Conservation (phyloP, 2,113 vertebrate species). For the Brienomyrus longianalis region DNA sequence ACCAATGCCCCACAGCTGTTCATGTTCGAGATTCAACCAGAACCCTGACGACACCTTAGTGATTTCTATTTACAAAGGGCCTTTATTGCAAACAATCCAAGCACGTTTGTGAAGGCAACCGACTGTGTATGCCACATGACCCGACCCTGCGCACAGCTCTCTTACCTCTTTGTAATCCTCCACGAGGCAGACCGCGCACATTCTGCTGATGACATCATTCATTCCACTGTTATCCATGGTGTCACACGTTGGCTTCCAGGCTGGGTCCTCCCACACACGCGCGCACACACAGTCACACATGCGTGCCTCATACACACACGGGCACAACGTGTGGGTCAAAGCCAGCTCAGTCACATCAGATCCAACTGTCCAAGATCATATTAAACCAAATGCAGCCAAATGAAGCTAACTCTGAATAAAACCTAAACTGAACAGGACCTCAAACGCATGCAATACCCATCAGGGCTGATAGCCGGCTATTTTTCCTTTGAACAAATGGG, state of each 20-base stretch:
- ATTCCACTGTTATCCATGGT: slow-evolving; percentile 63
- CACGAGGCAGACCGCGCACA: slow-evolving; percentile 56
- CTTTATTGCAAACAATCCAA: background rate
- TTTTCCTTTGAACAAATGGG: background rate
- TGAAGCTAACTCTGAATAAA: background rate
- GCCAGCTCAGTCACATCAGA: background rate
- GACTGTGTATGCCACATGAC: background rate
- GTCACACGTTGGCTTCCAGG: slow-evolving; percentile 26
- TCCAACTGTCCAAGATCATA: slow-evolving; percentile 27
- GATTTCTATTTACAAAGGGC: background rate
- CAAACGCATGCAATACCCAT: background rate
- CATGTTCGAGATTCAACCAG: background rate
- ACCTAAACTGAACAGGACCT: background rate
- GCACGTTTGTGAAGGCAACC: background rate
- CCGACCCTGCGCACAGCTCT: background rate
- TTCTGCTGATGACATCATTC: slow-evolving; percentile 71
- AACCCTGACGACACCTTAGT: background rate
- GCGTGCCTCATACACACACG: slow-evolving; percentile 25
- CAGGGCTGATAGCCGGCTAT: background rate
- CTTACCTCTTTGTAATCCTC: slow-evolving; percentile 90
- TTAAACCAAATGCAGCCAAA: background rate
- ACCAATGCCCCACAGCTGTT: background rate
- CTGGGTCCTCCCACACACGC: background rate
- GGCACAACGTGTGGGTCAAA: slow-evolving; percentile 6
- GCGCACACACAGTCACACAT: background rate